Percentiles rank a stretch among this genome's conserved stretches.
Conservation (phyloP, 92 coral and sea anemone species). For the Muricea muricata region DNA sequence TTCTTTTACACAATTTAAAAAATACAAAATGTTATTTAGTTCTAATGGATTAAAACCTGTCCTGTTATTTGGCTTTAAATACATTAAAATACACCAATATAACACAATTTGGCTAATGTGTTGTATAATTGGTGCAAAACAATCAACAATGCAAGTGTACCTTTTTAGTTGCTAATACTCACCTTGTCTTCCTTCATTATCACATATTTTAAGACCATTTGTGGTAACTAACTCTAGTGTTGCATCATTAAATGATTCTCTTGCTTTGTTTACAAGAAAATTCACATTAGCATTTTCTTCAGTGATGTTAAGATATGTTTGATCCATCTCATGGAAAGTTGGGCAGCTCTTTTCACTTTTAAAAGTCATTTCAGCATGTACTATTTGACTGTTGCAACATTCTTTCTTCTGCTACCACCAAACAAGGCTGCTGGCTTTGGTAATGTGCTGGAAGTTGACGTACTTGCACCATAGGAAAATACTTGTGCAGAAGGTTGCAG, state of each 20-base stretch:
- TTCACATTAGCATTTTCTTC: conserved; percentile 65
- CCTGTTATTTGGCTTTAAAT: too few relatives aligned
- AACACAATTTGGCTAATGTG: too few relatives aligned
- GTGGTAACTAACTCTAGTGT: conserved; percentile 55
- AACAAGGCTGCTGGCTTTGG: background rate
- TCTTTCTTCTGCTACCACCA: conserved; percentile 55
- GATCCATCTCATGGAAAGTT: conserved; percentile 60
- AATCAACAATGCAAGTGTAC: too few relatives aligned
- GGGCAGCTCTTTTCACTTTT: conserved; percentile 61
- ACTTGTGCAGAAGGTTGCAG: conserved; percentile 46
- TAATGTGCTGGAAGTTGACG: background rate
- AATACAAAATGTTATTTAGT: too few relatives aligned
- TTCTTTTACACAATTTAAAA: too few relatives aligned
- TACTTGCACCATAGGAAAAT: conserved; percentile 42
- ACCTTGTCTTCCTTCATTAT: conserved; percentile 65
- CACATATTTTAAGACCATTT: conserved; percentile 59
- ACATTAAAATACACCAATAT: too few relatives aligned
- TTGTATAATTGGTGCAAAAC: background rate
- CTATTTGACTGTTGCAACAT: conserved; percentile 48
- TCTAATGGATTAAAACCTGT: too few relatives aligned
- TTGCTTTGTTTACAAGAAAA: conserved; percentile 50
- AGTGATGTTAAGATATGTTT: conserved; percentile 54
- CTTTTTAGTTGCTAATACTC: too few relatives aligned
- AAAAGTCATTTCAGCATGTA: conserved; percentile 63
- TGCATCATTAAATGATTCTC: conserved; percentile 62